Percentiles rank a stretch among this genome's conserved stretches.
Evolutionary conservation across 2,888 invertebrate species (phyloP).

Genomic region (Crocallis elinguaria): DNA sequence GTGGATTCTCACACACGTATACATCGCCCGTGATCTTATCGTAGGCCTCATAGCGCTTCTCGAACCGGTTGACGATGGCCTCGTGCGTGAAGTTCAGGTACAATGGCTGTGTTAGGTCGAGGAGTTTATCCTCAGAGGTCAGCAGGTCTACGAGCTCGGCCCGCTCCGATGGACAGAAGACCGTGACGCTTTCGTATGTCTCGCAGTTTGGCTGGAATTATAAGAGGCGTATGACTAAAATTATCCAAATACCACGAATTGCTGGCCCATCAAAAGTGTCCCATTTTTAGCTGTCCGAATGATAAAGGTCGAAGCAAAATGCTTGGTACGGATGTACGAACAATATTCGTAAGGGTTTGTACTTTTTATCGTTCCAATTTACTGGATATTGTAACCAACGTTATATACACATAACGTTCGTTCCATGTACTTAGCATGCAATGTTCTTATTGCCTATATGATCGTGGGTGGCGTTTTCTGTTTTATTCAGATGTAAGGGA

Average conservation of each 20-base stretch:
- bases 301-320: neutral
- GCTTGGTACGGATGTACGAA: too few species aligned
- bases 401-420: too few species aligned
- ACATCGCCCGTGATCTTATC: slow-evolving; percentile 93
- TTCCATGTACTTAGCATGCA: too few species aligned
- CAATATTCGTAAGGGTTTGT: too few species aligned
- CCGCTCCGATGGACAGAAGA: slow-evolving; percentile 92
- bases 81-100: slow-evolving; percentile 95
- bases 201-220: slow-evolving; percentile 89
- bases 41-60: slow-evolving; percentile 87
- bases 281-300: neutral
- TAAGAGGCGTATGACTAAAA: neutral
- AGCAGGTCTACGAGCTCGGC: slow-evolving; percentile 89
- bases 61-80: slow-evolving; percentile 91
- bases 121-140: slow-evolving; percentile 90
- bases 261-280: too few species aligned
- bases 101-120: slow-evolving; percentile 92
- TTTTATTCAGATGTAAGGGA: too few species aligned
- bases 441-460: too few species aligned
- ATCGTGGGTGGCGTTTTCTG: too few species aligned
- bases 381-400: too few species aligned
- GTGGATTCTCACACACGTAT: slow-evolving; percentile 89
- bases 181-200: slow-evolving; percentile 93
- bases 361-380: too few species aligned
- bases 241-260: neutral